Evolutionary conservation across 2,797 vertebrate genomes (phyloP).

Genomic region (Acropternis orthonyx): DNA sequence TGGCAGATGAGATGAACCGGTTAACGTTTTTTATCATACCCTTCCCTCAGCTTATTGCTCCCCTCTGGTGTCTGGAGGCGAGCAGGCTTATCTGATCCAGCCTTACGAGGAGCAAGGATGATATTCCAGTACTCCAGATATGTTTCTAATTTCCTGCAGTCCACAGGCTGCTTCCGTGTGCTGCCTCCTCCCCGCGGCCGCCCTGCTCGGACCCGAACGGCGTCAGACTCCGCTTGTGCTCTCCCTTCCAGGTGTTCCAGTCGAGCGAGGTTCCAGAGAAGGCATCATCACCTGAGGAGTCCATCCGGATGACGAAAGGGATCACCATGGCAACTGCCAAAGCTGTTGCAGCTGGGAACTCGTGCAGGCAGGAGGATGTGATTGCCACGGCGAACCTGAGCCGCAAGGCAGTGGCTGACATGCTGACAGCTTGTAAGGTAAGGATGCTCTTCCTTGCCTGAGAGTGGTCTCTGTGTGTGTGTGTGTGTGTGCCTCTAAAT

Average conservation of each 20-base stretch:
- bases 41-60: neutral
- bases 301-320: conserved; percentile 98
- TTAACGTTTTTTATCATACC: neutral
- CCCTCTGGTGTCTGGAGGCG: neutral
- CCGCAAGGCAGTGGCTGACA: conserved; percentile 95
- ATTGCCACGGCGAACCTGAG: conserved; percentile 97
- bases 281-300: conserved; percentile 92
- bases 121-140: neutral
- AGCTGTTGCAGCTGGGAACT: conserved; percentile 97
- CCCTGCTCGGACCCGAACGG: neutral
- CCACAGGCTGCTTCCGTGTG: neutral
- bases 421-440: conserved; percentile 97
- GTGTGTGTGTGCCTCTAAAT: neutral
- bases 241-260: conserved; percentile 87
- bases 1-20: neutral
- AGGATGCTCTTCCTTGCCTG: neutral
- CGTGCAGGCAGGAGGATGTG: conserved; percentile 94
- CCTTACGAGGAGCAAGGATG: neutral
- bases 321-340: conserved; percentile 98
- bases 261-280: conserved; percentile 90
- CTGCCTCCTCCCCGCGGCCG: neutral
- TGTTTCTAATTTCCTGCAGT: conserved; percentile 40
- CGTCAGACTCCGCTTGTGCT: neutral
- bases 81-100: neutral
- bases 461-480: neutral